phyloP scores from a whole-genome alignment of 1,140 invertebrate species.

The Eueides isabella region DNA sequence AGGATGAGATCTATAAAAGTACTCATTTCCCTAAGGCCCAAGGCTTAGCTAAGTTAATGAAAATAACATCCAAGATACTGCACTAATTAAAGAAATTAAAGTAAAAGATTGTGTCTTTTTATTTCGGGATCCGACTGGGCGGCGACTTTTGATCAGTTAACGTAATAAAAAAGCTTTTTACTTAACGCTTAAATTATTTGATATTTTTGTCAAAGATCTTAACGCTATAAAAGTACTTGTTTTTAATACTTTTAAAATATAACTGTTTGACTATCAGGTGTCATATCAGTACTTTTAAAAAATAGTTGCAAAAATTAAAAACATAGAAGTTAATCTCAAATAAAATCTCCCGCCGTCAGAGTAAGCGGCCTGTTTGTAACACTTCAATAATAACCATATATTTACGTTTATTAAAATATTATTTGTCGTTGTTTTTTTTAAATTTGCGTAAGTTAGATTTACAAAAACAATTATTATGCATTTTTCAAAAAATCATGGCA shows the following conservation, averaged over 20 bases:
- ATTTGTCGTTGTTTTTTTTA: background rate
- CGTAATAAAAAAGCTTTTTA: slow-evolving; percentile 15
- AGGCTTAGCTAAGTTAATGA: slow-evolving; percentile 21
- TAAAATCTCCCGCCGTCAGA: slow-evolving; percentile 7
- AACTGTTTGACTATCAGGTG: slow-evolving; percentile 15
- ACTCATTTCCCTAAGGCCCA: background rate
- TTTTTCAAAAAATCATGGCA: too few relatives aligned
- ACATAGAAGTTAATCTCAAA: slow-evolving; percentile 15
- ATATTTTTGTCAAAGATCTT: slow-evolving; percentile 3
- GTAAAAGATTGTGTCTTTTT: slow-evolving; percentile 19
- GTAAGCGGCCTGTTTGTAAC: background rate
- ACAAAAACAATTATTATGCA: too few relatives aligned
- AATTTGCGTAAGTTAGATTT: too few relatives aligned
- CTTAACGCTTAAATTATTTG: slow-evolving; percentile 25
- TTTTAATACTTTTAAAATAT: slow-evolving; percentile 1
- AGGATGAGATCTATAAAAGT: too few relatives aligned
- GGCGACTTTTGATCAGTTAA: slow-evolving; percentile 15
- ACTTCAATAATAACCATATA: too few relatives aligned
- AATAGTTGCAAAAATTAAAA: slow-evolving; percentile 17
- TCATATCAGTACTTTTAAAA: slow-evolving; percentile 20
- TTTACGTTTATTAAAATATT: background rate
- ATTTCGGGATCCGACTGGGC: slow-evolving; percentile 13
- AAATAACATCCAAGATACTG: slow-evolving; percentile 16
- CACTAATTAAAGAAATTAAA: slow-evolving; percentile 20
- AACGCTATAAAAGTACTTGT: background rate